phyloP scores from a whole-genome alignment of 2,888 invertebrate genomes.

The Lithophane leautieri region DNA sequence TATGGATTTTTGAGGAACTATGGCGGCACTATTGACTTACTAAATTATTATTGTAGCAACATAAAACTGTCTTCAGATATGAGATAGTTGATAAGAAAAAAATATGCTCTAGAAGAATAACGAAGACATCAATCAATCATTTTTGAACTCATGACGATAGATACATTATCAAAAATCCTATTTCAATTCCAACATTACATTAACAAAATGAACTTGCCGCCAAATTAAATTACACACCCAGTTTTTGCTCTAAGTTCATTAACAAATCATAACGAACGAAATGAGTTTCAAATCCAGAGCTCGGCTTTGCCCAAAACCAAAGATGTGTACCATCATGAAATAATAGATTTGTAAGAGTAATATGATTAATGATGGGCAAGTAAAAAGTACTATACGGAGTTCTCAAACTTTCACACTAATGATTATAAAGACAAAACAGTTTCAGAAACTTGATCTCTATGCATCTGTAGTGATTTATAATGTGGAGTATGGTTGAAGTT shows the following conservation, averaged over 20 bases:
- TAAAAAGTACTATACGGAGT: slow-evolving; percentile 60
- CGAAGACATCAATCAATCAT: slow-evolving; percentile 20
- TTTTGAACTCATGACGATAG: not conserved
- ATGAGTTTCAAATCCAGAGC: slow-evolving; percentile 51
- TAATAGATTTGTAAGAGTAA: slow-evolving; percentile 66
- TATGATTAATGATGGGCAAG: slow-evolving; percentile 64
- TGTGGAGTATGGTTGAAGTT: slow-evolving; percentile 35
- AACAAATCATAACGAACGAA: slow-evolving; percentile 39
- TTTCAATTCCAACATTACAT: slow-evolving; percentile 14
- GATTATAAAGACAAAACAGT: slow-evolving; percentile 67
- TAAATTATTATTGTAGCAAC: not conserved
- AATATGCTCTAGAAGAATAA: not conserved
- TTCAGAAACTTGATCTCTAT: slow-evolving; percentile 64
- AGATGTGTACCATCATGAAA: slow-evolving; percentile 48
- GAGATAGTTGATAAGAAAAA: not conserved
- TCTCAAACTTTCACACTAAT: slow-evolving; percentile 67
- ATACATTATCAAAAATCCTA: slow-evolving; percentile 20
- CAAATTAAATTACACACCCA: slow-evolving; percentile 38
- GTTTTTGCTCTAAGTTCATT: slow-evolving; percentile 29
- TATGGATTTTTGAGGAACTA: not conserved
- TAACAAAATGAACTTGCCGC: slow-evolving; percentile 17
- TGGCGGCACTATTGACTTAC: not conserved
- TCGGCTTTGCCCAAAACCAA: slow-evolving; percentile 46
- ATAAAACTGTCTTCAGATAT: not conserved
- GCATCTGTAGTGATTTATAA: slow-evolving; percentile 62